A percentile compares a stretch with the other conserved stretches of the same genome.
Conservation (phyloP, 2,888 invertebrate species). For the Itoplectis maculator region DNA sequence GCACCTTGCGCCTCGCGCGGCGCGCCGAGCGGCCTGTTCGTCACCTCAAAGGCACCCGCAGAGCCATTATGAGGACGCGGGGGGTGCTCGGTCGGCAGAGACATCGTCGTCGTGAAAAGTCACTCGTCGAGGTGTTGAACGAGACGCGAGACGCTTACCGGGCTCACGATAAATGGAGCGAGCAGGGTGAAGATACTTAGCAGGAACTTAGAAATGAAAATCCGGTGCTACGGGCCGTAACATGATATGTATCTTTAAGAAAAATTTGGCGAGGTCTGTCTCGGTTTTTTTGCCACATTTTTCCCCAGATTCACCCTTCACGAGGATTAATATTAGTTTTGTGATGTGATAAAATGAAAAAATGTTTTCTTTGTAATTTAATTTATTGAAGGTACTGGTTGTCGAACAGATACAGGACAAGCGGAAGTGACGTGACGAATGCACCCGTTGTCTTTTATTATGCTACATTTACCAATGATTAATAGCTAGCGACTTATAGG, state of each 20-base stretch:
- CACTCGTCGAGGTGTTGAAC: constrained; percentile 16
- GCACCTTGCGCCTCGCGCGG: constrained; percentile 63
- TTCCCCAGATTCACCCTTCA: too few species aligned
- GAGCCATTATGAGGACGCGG: constrained; percentile 54
- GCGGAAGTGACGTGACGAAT: too few species aligned
- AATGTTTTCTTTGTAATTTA: too few species aligned
- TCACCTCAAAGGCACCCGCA: constrained; percentile 60
- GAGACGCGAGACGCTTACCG: constrained; percentile 10
- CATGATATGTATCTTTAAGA: too few species aligned
- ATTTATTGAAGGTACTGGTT: too few species aligned
- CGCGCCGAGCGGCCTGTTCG: constrained; percentile 40
- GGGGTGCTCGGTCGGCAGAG: constrained; percentile 1
- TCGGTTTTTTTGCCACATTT: too few species aligned
- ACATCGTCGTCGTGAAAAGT: constrained; percentile 16
- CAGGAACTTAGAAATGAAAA: background rate
- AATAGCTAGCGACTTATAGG: constrained; percentile 3
- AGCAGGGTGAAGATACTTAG: constrained; percentile 9
- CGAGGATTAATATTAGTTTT: too few species aligned
- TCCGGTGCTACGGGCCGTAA: too few species aligned
- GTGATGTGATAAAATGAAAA: too few species aligned
- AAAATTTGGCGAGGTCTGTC: too few species aligned
- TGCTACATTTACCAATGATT: background rate
- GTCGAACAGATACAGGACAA: too few species aligned
- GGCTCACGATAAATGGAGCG: constrained; percentile 1
- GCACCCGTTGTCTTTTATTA: too few species aligned